Evolutionary conservation across 1,140 invertebrate genomes (phyloP).

Genomic region (Gryllus bimaculatus): DNA sequence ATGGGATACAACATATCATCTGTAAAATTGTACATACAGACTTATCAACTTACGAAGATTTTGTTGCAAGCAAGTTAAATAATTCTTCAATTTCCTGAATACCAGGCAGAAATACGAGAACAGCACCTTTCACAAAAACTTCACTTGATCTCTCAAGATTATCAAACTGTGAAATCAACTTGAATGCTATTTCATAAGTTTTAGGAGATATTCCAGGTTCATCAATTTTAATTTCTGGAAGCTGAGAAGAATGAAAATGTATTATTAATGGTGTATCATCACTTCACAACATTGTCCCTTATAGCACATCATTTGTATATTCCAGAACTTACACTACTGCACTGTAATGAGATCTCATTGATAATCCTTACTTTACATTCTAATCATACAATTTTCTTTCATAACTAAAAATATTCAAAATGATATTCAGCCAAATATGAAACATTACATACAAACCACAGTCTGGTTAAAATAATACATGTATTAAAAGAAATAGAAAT

Average conservation of each 20-base stretch:
- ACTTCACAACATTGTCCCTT: not conserved
- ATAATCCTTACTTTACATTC: no score
- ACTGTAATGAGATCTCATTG: no score
- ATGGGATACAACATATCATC: not conserved
- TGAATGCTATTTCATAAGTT: conserved; percentile 32
- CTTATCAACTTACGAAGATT: not conserved
- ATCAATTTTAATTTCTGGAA: conserved; percentile 37
- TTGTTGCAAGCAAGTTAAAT: conserved; percentile 27
- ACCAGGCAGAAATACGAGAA: conserved; percentile 83
- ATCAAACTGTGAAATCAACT: conserved; percentile 61
- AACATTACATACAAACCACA: no score
- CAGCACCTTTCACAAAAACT: conserved; percentile 40
- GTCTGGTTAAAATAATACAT: no score
- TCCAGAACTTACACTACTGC: no score
- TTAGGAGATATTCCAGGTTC: conserved; percentile 35
- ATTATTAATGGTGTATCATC: not conserved
- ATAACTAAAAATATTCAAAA: no score
- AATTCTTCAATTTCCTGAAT: conserved; percentile 70
- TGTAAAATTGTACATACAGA: not conserved
- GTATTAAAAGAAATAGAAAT: no score
- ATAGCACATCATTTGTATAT: no score
- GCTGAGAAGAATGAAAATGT: conserved; percentile 30
- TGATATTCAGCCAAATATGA: no score
- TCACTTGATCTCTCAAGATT: conserved; percentile 48
- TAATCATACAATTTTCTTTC: no score